These are phyloP conservation scores for Lordiphosa mommai DNA, from an alignment of 1,140 invertebrate species.

Conservation along the genomic window DNA sequence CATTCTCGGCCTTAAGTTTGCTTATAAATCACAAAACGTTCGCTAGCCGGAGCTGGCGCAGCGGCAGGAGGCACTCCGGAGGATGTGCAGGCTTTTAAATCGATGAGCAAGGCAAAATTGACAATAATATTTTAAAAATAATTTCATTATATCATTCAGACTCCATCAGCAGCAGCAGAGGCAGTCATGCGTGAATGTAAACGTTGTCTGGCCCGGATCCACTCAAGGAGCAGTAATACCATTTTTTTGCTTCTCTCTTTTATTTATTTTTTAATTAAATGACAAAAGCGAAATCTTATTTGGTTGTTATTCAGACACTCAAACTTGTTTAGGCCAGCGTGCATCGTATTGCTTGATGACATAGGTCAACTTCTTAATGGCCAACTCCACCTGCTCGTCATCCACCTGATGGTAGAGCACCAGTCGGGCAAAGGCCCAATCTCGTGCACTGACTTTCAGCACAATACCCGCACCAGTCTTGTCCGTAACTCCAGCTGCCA, in stretches of 20 bases:
- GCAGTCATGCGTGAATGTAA: slow-evolving; percentile 70
- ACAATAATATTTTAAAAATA: slow-evolving; percentile 76
- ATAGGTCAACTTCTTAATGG: slow-evolving; percentile 83
- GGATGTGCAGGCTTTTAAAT: slow-evolving; percentile 59
- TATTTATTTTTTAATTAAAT: slow-evolving; percentile 37
- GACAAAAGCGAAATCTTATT: slow-evolving; percentile 19
- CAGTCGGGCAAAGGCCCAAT: slow-evolving; percentile 82
- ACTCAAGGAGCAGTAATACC: slow-evolving; percentile 65
- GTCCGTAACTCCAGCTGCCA: slow-evolving; percentile 80
- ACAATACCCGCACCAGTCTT: slow-evolving; percentile 79
- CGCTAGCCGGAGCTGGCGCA: slow-evolving; percentile 13
- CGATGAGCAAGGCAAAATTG: slow-evolving; percentile 69
- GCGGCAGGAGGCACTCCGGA: background rate
- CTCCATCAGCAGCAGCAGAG: background rate
- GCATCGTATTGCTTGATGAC: slow-evolving; percentile 83
- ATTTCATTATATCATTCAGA: slow-evolving; percentile 73
- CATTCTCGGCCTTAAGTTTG: slow-evolving; percentile 66
- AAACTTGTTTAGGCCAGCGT: slow-evolving; percentile 19
- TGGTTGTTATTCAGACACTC: too few species aligned
- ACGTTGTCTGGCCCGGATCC: slow-evolving; percentile 40
- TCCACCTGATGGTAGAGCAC: slow-evolving; percentile 86
- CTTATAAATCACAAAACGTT: slow-evolving; percentile 72
- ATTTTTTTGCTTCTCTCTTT: slow-evolving; percentile 25
- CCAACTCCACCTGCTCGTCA: slow-evolving; percentile 83
- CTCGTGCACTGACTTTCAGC: slow-evolving; percentile 82